phyloP scores from a whole-genome alignment of 2,113 vertebrate genomes.

The Suricata suricatta region DNA sequence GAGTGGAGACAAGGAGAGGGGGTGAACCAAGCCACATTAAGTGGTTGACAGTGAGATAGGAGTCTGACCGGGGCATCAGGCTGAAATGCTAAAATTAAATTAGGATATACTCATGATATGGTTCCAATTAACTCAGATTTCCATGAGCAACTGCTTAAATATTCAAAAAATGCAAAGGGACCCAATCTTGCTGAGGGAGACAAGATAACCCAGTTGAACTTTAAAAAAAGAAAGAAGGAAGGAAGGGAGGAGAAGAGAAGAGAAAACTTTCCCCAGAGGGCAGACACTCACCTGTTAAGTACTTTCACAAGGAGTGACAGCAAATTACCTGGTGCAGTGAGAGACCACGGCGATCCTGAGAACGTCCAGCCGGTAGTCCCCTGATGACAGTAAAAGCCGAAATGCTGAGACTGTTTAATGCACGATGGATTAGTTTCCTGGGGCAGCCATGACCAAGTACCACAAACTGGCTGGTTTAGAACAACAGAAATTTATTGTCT shows the following conservation, averaged over 20 bases:
- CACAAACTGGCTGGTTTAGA: neutral
- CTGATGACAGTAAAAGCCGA: accelerated
- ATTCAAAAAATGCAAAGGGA: slow-evolving; percentile 35
- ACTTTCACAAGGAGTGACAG: neutral
- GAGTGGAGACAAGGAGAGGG: neutral
- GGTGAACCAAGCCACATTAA: neutral
- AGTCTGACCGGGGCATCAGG: neutral
- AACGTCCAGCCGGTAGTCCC: neutral
- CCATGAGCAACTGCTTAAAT: slow-evolving; percentile 36
- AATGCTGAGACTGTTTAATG: neutral
- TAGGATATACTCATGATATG: neutral
- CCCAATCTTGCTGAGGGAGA: slow-evolving; percentile 10
- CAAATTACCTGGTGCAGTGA: neutral
- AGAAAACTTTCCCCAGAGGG: neutral
- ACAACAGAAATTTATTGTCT: neutral
- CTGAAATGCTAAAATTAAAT: slow-evolving; percentile 59
- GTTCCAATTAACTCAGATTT: slow-evolving; percentile 32
- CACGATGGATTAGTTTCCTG: neutral
- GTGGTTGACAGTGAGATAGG: neutral
- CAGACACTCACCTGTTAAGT: neutral
- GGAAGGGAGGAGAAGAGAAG: neutral
- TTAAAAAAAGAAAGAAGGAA: neutral
- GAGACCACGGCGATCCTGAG: neutral
- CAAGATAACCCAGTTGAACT: neutral
- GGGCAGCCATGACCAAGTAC: neutral